Evolutionary conservation across 2,113 vertebrate genomes (phyloP).

Genomic region (Speoplatyrhinus poulsoni): DNA sequence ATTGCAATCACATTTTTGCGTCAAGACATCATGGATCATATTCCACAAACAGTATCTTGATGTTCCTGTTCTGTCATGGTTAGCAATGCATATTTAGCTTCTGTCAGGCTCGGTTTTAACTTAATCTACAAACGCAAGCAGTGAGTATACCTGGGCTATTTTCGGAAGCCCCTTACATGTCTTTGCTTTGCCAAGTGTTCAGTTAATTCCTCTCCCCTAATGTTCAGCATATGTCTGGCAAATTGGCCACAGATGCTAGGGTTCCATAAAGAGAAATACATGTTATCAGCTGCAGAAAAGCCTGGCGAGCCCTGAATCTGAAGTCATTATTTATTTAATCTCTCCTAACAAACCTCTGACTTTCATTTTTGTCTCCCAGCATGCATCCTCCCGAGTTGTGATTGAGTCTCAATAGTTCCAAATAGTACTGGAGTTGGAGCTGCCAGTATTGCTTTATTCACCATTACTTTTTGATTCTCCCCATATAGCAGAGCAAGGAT

Average conservation of each 20-base stretch:
- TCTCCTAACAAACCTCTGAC: slow-evolving; percentile 80
- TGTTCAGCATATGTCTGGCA: slow-evolving; percentile 72
- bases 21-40: slow-evolving; percentile 54
- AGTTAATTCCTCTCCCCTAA: slow-evolving; percentile 71
- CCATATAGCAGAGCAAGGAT: slow-evolving; percentile 62
- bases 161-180: slow-evolving; percentile 67
- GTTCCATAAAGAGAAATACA: slow-evolving; percentile 71
- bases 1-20: slow-evolving; percentile 73
- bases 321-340: slow-evolving; percentile 86
- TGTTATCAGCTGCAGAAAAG: slow-evolving; percentile 70
- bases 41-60: slow-evolving; percentile 60
- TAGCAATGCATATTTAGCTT: slow-evolving; percentile 42
- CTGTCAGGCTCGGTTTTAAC: slow-evolving; percentile 45
- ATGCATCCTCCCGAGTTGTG: slow-evolving; percentile 72
- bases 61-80: slow-evolving; percentile 40
- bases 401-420: slow-evolving; percentile 74
- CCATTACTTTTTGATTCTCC: slow-evolving; percentile 65
- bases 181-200: slow-evolving; percentile 67
- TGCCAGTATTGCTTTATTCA: slow-evolving; percentile 75
- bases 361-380: slow-evolving; percentile 76
- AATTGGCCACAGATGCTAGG: slow-evolving; percentile 76
- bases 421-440: slow-evolving; percentile 68
- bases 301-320: slow-evolving; percentile 72
- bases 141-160: slow-evolving; percentile 67
- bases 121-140: slow-evolving; percentile 63